Conservation (phyloP, 2,888 invertebrate species). For the Cantharis lateralis region DNA sequence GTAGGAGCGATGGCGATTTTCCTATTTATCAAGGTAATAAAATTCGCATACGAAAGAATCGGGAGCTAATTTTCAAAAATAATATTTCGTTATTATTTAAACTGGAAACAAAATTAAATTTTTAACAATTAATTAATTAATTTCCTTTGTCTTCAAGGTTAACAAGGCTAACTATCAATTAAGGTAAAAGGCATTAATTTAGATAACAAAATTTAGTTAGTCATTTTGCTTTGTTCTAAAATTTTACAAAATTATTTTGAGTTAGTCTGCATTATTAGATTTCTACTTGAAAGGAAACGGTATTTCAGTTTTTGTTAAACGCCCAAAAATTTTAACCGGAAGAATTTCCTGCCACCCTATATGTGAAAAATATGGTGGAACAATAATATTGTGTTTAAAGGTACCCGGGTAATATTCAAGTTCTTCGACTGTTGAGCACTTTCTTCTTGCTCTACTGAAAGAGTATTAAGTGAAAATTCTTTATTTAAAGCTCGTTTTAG, state of each 20-base stretch:
- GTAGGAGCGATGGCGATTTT: slow-evolving; percentile 84
- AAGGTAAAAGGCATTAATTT: not conserved
- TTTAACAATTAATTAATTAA: not conserved
- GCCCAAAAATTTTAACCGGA: not conserved
- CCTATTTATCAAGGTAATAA: slow-evolving; percentile 77
- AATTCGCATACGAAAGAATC: not conserved
- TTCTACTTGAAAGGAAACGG: not conserved
- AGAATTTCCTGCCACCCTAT: not conserved
- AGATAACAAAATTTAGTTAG: slow-evolving; percentile 3
- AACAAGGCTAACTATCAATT: not conserved
- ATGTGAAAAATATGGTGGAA: not conserved
- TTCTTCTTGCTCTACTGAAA: not conserved
- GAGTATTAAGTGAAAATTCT: not conserved
- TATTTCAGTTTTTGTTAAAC: not conserved
- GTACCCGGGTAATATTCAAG: not conserved
- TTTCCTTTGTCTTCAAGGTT: not conserved
- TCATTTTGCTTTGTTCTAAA: slow-evolving; percentile 1
- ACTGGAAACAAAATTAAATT: not conserved
- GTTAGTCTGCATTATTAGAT: not conserved
- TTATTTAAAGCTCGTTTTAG: not conserved
- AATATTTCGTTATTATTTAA: not conserved
- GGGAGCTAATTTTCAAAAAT: not conserved
- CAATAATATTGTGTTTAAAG: not conserved
- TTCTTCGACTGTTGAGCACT: not conserved
- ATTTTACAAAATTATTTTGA: not conserved